Percentiles rank a stretch among this genome's conserved stretches.
phyloP scores from a whole-genome alignment of 2,888 invertebrate species.

The Plebejus melissa region DNA sequence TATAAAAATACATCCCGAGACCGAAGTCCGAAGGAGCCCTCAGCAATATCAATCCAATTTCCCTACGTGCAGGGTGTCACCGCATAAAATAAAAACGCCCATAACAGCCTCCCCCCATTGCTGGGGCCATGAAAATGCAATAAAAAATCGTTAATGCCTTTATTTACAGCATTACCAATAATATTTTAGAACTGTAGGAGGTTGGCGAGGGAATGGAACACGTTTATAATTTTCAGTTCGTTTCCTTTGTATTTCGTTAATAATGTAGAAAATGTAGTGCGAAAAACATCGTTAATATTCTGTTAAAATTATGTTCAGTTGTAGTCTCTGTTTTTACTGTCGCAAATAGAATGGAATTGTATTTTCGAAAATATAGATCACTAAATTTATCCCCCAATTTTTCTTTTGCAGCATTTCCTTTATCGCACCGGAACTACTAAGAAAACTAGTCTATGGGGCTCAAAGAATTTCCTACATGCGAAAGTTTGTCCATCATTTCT shows the following conservation, averaged over 20 bases:
- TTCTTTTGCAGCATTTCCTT: neutral
- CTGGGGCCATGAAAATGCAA: constrained; percentile 48
- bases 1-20: constrained; percentile 26
- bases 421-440: too few relatives aligned
- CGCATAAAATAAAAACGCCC: constrained; percentile 74
- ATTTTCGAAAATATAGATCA: neutral
- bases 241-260: neutral
- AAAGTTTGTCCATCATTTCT: too few relatives aligned
- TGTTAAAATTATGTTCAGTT: neutral
- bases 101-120: constrained; percentile 58
- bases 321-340: neutral
- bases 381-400: neutral
- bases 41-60: constrained; percentile 76
- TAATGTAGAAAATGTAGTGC: neutral
- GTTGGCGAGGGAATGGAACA: constrained; percentile 31
- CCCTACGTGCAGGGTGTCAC: constrained; percentile 71
- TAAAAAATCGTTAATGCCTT: constrained; percentile 70
- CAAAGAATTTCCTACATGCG: neutral
- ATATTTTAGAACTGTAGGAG: constrained; percentile 37
- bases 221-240: constrained; percentile 11
- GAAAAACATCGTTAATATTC: neutral
- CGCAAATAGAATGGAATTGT: neutral
- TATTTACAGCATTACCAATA: constrained; percentile 56
- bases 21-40: constrained; percentile 40
- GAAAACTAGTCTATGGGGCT: neutral